Base-by-base conservation (phyloP, 2,113 vertebrate genomes). In the Sapayoa aenigma region DNA sequence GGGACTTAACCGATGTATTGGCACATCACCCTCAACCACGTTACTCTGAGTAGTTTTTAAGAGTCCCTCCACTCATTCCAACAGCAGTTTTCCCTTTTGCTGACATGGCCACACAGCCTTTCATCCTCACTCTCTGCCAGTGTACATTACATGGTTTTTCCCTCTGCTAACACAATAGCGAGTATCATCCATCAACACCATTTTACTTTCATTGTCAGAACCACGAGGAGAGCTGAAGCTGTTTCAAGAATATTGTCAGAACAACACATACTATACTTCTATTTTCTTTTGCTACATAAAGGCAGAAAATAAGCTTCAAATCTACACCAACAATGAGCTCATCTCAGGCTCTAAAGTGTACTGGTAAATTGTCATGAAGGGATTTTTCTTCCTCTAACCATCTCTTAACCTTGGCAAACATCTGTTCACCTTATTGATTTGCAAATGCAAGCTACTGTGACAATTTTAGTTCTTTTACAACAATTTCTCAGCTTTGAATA, bases 231-330 rank as follows among this genome's bases (percentile, higher is more conserved):
- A 11, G 37, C 8, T 44, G 17, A 68, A 90, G 37, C 14, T 75
- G 7, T 59, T 87, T 50, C 68, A 87, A 42, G 14, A 74, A n/a
- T 13, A 82, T 12, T 2, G 1, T 44, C 24, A 71, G 8, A 73
- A 73, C 5, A 80, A 46, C 14, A 31, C 10, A 33, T 11, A 60
- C 23, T 28, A 16, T 0, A 28, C 1, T 8, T 60, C 20, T 5
- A 56, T 72, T 55, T 76, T 72, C 30, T 42, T 89, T 50, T 33
- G 12, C 63, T 75, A 81, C 3, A 33, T 5, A 42, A 49, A 44
- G 33, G 16, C 18, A 87, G 56, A 79, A 89, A 87, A 47, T 12
- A 75, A 79, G 30, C 37, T 50, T 52, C 20, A 91, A 81, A 62
- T 8, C 27, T 35, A n/a, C 41, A 60, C 11, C 16, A 95, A 73